Evolutionary conservation across 2,888 invertebrate genomes (phyloP).

Genomic region (Meloe dianella): DNA sequence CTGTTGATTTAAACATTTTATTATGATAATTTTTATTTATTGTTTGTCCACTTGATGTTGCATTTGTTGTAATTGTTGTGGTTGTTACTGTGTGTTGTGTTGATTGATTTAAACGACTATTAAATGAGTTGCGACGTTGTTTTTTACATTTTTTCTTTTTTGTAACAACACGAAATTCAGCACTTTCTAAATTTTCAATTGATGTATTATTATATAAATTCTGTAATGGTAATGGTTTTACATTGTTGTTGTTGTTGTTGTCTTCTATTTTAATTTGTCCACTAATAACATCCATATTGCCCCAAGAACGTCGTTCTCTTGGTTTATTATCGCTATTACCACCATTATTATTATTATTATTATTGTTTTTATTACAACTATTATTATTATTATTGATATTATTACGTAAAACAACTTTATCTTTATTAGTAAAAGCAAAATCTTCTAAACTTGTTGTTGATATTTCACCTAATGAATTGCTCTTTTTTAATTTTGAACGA

Average conservation of each 20-base stretch:
- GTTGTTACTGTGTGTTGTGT: constrained; percentile 5
- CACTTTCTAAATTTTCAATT: constrained; percentile 62
- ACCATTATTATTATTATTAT: constrained; percentile 49
- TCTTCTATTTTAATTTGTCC: too few species aligned
- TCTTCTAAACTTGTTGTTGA: constrained; percentile 74
- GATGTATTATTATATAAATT: constrained; percentile 53
- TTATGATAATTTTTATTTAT: constrained; percentile 11
- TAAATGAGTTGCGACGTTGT: constrained; percentile 63
- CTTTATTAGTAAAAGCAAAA: constrained; percentile 56
- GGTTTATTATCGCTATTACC: constrained; percentile 47
- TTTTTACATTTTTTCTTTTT: constrained; percentile 84
- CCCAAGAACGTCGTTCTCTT: constrained; percentile 53
- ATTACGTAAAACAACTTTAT: constrained; percentile 45
- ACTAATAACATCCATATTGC: constrained; percentile 49
- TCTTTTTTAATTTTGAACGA: constrained; percentile 65
- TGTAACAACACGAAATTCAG: constrained; percentile 83
- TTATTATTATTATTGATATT: constrained; percentile 50
- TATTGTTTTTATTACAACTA: constrained; percentile 40
- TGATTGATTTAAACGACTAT: constrained; percentile 47
- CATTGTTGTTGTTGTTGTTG: constrained; percentile 9
- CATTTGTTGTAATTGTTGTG: background rate
- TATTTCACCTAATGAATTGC: constrained; percentile 81
- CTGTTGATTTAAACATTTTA: constrained; percentile 39
- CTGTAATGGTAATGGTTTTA: constrained; percentile 44
- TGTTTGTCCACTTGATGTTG: background rate